Base-by-base conservation (phyloP, 2,797 vertebrate species). In the Gobio occitaniae region DNA sequence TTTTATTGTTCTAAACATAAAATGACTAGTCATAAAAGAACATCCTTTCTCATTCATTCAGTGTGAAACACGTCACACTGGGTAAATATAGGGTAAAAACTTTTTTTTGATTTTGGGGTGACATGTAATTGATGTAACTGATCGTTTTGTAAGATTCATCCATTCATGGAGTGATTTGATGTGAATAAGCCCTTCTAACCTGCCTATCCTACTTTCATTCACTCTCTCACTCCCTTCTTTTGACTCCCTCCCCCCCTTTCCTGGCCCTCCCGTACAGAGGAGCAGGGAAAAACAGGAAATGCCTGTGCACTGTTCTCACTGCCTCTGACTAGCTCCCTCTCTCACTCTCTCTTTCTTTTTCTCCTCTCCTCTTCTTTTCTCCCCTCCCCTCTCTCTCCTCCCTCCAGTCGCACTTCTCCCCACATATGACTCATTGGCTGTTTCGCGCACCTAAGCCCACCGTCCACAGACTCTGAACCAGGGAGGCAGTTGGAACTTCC, bases 271-370 rank as follows among this genome's bases (percentile, higher is more conserved):
- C 88, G 88, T 66, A 75, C 91, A 29, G 9, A 50, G 84, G 91
- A 84, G 85, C 87, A 90, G 91, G 83, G 17, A 29, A 94, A 93
- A 94, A 95, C 94, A 93, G 96, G 96, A 96, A 95, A 96, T 91
- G 88, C 93, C 94, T 93, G 90, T 91, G 90, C 89, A 89, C 91
- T 89, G 90, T 95, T 95, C 94, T 94, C 87, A 93, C 90, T 91
- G 88, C 87, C 90, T 90, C 88, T 90, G 90, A 91, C 92, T 89
- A 86, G 86, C 86, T 87, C 90, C 69, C 87, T 91, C 90, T 90
- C 88, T 86, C 87, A 80, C 82, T 74, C 80, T 79, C 72, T 50
- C 76, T 63, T 50, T 84, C 80, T 68, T 79, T 74, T 74, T 80
- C 41, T 78, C 80, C 77, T 86, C 81, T 84, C 78, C 77, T 86